Conservation (phyloP, 35 echinoderm and acorn worm species). For the Strongylocentrotus purpuratus region DNA sequence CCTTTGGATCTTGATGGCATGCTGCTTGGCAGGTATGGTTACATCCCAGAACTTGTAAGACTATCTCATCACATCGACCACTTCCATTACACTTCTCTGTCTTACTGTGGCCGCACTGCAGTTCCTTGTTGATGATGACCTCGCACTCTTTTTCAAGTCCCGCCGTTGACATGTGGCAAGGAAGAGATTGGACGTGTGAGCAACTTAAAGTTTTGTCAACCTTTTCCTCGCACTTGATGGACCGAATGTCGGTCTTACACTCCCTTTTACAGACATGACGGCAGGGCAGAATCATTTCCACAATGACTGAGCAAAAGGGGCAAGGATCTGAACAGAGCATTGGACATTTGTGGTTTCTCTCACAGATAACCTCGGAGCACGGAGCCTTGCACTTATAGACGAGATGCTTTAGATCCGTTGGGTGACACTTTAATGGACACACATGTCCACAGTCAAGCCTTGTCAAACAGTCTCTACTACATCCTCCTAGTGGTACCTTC, state of each 20-base stretch:
- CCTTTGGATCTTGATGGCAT: conserved; percentile 40
- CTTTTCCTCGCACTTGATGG: neutral
- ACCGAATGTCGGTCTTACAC: neutral
- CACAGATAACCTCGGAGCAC: conserved; percentile 50
- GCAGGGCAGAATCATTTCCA: conserved; percentile 36
- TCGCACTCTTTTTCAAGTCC: too few species aligned
- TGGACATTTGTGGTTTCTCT: conserved; percentile 5
- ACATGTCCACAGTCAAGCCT: conserved; percentile 80
- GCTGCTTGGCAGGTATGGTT: neutral
- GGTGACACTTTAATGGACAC: conserved; percentile 68
- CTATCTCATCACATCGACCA: neutral
- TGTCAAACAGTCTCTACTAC: conserved; percentile 58
- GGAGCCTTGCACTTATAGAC: conserved; percentile 49
- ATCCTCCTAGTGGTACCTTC: conserved; percentile 73
- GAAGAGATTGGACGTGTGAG: conserved; percentile 25
- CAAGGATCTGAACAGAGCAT: conserved; percentile 50
- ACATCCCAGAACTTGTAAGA: conserved; percentile 1
- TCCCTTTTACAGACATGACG: conserved; percentile 6
- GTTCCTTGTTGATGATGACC: too few species aligned
- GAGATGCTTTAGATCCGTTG: conserved; percentile 56
- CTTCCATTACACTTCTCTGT: conserved; percentile 3
- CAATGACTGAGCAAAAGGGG: neutral
- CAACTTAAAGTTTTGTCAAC: conserved; percentile 26
- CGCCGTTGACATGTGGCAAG: neutral
- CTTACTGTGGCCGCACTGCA: too few species aligned